Evolutionary conservation across 2,888 invertebrate genomes (phyloP), one percentile per base, ranked within the genome.

Genomic region (Therioaphis trifolii): DNA sequence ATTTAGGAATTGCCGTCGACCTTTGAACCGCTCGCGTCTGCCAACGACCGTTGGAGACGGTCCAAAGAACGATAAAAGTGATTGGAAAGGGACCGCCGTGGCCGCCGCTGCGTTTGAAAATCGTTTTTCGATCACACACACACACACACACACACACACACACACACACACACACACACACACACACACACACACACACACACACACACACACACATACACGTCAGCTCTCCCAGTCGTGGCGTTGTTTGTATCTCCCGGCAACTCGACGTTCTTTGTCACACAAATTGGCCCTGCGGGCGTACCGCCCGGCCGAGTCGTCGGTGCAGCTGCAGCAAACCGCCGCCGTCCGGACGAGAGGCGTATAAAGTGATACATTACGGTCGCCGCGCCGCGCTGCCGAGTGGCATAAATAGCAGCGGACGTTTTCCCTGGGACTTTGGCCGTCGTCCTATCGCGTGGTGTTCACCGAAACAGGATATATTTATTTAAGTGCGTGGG

Each of bases 51-150:
- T 46, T 80, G 80, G 80, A 61, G n/a, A 61, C 61, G 80, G 72
- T 80, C 80, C 80, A 80, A 49, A 80, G 80, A 71, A 80, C 71
- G 72, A 72, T 80, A 80, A 80, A 72, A 80, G 80, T 72, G 72
- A 80, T 80, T 72, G 80, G 71, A 72, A 46, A 21, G 21, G 71
- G 21, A 46, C 29, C 9, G 49, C n/a, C 24, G 74, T 9, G 18
- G 46, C 18, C 4, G 58, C n/a, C 4, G 58, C 4, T 1, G 4
- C 46, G 61, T 80, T 55, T 18, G 72, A 35, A 71, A 72, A 80
- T 80, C 80, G 80, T 72, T 80, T 80, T 80, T 15, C 80, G 72
- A 80, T 80, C 80, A 27, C 80, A 27, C 58, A 11, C 49, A 63
- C 46, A 35, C 18, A 27, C 29, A 66, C 66, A 27, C 27, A 61